Base-by-base conservation (phyloP, 1,140 invertebrate species). In the Drosophila prosaltans region DNA sequence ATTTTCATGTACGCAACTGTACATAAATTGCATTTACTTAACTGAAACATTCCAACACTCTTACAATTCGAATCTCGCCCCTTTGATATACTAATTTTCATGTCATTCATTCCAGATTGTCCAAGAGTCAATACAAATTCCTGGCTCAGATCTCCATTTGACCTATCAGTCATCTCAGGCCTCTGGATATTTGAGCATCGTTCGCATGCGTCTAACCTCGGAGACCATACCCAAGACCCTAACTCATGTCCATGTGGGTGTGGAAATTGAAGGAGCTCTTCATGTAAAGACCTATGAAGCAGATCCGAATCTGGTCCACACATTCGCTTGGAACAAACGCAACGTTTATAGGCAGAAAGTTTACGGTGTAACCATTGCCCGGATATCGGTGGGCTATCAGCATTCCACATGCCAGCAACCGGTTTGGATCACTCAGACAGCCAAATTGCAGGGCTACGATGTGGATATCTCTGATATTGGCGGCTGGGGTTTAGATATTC, bases 271-370 rank as follows among this genome's bases (percentile, higher is more conserved):
- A 92, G 98, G 98, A 1, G 97, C 97, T 1, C 93, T 98, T 10
- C 96, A 98, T 91, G 96, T 97, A 6, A 97, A 97, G 92, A 96
- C 96, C 1, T 99, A 99, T 91, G 98, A 99, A 92, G 98, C 98
- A 0, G 98, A 99, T 92, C 97, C 98, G 0, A 97, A 98, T 91
- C 93, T 99, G 32, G 97, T 96, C 48, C 98, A 99, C 92, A 97
- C 97, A 0, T 99, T 98, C 91, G 97, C 98, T 0, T 99, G 98
- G 98, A 98, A 98, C 92, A 98, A 99, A 91, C 93, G 97, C 63
- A 99, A 99, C 92, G 98, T 98, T 26, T 99, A 99, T 92, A 97
- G 98, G 88, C 98, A 99, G 93, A 98, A 99, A 93, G 95, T 98
- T 0, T 98, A 98, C 86, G 97, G 97, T 0, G 95, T 97, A 65